These are phyloP conservation scores for Diglossa cyanea DNA, from an alignment of 2,797 vertebrate genomes.

Conservation along the genomic window DNA sequence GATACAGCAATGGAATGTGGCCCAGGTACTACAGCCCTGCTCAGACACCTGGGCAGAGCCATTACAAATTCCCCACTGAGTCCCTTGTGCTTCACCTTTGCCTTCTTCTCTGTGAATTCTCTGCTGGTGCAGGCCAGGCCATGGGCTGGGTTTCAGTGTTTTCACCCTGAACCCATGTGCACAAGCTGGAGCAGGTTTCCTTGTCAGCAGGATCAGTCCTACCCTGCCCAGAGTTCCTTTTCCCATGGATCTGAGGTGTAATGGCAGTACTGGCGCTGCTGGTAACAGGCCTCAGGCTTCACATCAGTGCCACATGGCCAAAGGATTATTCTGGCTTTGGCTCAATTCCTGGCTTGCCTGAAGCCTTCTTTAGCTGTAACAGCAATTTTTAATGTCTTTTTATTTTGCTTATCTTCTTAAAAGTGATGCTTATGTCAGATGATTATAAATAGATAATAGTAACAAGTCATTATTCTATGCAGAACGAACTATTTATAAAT, in stretches of 20 bases:
- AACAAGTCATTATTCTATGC: background rate
- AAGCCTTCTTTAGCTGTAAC: background rate
- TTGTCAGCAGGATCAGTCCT: background rate
- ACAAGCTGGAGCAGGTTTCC: background rate
- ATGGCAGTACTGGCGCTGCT: background rate
- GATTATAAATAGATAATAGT: background rate
- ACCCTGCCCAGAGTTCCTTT: background rate
- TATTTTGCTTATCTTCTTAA: background rate
- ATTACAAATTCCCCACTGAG: background rate
- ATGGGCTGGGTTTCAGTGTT: background rate
- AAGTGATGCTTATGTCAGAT: background rate
- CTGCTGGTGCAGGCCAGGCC: background rate
- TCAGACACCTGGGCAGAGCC: background rate
- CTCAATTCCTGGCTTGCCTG: background rate
- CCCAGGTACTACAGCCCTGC: background rate
- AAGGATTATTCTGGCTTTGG: background rate
- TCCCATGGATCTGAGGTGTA: background rate
- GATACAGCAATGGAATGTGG: background rate
- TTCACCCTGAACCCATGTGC: background rate
- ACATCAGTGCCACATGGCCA: background rate
- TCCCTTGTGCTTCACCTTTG: background rate
- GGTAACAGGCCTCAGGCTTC: background rate
- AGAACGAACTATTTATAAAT: constrained; percentile 4
- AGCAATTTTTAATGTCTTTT: background rate
- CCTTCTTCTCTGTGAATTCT: background rate